A percentile compares a stretch with the other conserved stretches of the same genome.
Conservation (phyloP, 2,888 invertebrate genomes). For the Pycnomerus fuliginosus region DNA sequence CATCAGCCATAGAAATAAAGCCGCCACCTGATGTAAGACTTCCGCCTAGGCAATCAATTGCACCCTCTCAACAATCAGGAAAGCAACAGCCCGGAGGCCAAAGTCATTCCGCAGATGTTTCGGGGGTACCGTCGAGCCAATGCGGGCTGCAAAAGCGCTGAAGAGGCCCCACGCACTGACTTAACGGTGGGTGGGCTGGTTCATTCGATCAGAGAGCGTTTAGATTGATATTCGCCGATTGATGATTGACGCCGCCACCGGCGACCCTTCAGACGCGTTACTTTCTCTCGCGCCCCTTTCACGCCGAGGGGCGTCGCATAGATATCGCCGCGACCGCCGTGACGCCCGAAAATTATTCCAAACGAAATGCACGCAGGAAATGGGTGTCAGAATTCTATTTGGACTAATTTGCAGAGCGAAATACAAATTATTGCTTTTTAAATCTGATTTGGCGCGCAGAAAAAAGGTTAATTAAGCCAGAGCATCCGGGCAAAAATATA, state of each 20-base stretch:
- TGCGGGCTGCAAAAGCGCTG: conserved; percentile 10
- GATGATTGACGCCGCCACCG: conserved; percentile 33
- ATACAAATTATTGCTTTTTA: conserved; percentile 27
- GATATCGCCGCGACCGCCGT: conserved; percentile 31
- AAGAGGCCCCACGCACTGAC: conserved; percentile 15
- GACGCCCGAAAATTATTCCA: conserved; percentile 35
- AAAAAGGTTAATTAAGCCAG: background rate
- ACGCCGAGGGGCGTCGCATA: conserved; percentile 34
- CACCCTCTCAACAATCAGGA: conserved; percentile 21
- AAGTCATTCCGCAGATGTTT: conserved; percentile 17
- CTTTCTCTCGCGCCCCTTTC: conserved; percentile 26
- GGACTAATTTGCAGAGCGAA: conserved; percentile 36
- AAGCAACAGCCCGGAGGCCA: conserved; percentile 17
- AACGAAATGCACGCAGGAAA: conserved; percentile 37
- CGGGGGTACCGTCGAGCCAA: conserved; percentile 10
- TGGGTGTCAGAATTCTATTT: conserved; percentile 40
- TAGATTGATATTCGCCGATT: conserved; percentile 39
- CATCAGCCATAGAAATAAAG: conserved; percentile 4
- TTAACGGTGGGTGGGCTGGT: conserved; percentile 33
- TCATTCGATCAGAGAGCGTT: conserved; percentile 23
- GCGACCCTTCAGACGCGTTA: conserved; percentile 17
- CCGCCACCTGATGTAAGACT: background rate
- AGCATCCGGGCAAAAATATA: background rate
- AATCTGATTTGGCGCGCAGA: conserved; percentile 28
- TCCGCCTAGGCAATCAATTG: conserved; percentile 14